These are phyloP conservation scores for Papilio polytes DNA, from an alignment of 1,140 invertebrate genomes.

Conservation along the genomic window DNA sequence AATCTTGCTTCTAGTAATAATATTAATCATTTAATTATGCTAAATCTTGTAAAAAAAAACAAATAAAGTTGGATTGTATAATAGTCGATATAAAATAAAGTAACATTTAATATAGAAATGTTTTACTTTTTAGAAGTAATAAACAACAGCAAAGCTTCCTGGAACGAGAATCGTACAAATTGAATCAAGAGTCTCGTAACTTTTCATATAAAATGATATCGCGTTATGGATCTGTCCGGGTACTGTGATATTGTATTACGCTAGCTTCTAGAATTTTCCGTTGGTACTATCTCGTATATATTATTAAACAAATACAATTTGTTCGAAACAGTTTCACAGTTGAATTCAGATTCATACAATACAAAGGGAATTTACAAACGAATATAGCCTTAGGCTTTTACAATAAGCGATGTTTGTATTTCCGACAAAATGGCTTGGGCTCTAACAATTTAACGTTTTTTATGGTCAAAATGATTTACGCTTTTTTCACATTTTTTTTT, in stretches of 20 bases:
- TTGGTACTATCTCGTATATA: not conserved
- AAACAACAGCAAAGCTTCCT: not conserved
- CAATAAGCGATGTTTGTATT: constrained; percentile 2
- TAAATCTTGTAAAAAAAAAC: not conserved
- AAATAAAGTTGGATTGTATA: not conserved
- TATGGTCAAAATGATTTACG: not conserved
- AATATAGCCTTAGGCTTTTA: not conserved
- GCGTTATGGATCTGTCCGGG: not conserved
- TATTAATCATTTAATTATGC: not conserved
- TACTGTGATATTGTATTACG: not conserved
- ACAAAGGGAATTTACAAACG: not conserved
- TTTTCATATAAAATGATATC: constrained; percentile 5
- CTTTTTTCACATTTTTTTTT: not conserved
- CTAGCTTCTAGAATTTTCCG: not conserved
- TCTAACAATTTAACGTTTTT: not conserved
- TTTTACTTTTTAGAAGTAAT: not conserved
- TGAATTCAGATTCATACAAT: not conserved
- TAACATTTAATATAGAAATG: not conserved
- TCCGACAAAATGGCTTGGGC: not conserved
- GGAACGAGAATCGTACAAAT: not conserved
- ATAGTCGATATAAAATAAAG: too few species aligned
- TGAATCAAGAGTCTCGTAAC: not conserved
- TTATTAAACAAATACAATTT: not conserved
- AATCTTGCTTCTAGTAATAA: not conserved
- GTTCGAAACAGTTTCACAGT: not conserved